These are phyloP conservation scores for Pitangus sulphuratus DNA, from an alignment of 2,797 vertebrate species.

Conservation along the genomic window DNA sequence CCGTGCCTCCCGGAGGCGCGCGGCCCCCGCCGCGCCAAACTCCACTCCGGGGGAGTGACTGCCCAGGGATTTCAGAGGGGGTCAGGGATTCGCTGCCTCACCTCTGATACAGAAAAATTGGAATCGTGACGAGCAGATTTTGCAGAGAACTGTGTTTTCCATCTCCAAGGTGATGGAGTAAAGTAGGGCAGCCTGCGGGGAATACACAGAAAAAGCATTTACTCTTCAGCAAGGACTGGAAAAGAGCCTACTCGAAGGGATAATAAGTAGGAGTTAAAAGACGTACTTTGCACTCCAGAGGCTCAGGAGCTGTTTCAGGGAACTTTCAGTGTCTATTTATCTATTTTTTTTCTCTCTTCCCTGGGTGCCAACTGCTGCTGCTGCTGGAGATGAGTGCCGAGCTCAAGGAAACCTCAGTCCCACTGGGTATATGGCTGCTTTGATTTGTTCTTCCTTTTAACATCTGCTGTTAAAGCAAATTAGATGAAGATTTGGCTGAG, in stretches of 20 bases:
- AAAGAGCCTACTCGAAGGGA: background rate
- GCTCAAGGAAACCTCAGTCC: background rate
- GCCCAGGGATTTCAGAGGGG: background rate
- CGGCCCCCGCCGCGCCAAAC: rapidly evolving
- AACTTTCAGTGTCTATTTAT: background rate
- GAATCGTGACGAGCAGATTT: background rate
- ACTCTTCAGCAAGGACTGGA: background rate
- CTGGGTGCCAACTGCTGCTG: background rate
- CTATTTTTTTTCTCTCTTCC: background rate
- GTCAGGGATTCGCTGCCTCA: background rate
- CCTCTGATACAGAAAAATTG: background rate
- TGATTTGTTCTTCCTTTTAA: background rate
- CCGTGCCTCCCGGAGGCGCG: background rate
- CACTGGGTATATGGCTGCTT: background rate
- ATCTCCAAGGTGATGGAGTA: conserved; percentile 6
- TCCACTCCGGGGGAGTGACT: too few species aligned
- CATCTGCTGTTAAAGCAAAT: background rate
- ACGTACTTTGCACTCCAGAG: background rate
- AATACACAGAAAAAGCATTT: background rate
- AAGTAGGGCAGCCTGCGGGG: conserved; percentile 23
- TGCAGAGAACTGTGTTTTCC: background rate
- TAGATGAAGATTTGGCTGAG: background rate
- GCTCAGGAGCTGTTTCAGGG: background rate
- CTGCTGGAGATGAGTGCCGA: background rate
- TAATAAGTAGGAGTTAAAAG: background rate